phyloP scores from a whole-genome alignment of 2,797 vertebrate genomes.

The Helostoma temminkii region DNA sequence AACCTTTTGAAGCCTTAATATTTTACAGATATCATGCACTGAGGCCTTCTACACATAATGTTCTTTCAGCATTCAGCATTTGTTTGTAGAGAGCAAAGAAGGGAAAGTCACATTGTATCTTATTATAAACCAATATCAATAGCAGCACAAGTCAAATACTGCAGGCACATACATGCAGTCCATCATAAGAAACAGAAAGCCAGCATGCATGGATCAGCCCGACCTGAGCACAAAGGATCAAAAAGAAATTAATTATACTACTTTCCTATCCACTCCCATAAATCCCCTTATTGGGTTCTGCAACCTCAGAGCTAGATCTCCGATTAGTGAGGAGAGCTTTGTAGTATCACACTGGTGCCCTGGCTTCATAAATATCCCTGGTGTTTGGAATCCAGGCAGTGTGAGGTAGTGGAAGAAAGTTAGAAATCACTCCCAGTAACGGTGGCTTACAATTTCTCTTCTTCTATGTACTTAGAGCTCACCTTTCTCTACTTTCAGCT shows the following conservation, averaged over 20 bases:
- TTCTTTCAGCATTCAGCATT: constrained; percentile 46
- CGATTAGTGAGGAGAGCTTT: constrained; percentile 72
- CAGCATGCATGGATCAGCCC: constrained; percentile 24
- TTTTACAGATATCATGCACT: constrained; percentile 46
- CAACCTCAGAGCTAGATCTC: constrained; percentile 61
- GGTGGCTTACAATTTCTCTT: constrained; percentile 23
- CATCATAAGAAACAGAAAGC: constrained; percentile 43
- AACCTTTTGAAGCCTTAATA: constrained; percentile 38
- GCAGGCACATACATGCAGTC: constrained; percentile 8
- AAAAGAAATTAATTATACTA: constrained; percentile 76
- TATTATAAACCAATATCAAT: constrained; percentile 57
- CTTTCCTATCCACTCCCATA: constrained; percentile 55
- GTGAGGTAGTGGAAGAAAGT: constrained; percentile 38
- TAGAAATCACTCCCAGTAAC: constrained; percentile 48
- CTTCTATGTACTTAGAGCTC: constrained; percentile 8
- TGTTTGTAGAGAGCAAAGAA: constrained; percentile 43
- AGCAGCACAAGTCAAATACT: constrained; percentile 21
- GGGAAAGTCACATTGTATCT: constrained; percentile 48
- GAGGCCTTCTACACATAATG: constrained; percentile 31
- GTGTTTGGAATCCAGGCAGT: constrained; percentile 34
- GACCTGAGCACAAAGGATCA: constrained; percentile 64
- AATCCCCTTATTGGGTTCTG: constrained; percentile 68
- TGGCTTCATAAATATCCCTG: constrained; percentile 65
- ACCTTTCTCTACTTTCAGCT: constrained; percentile 12
- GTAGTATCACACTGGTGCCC: constrained; percentile 56